phyloP scores from a whole-genome alignment of 2,113 vertebrate genomes.

The Notothenia rossii region DNA sequence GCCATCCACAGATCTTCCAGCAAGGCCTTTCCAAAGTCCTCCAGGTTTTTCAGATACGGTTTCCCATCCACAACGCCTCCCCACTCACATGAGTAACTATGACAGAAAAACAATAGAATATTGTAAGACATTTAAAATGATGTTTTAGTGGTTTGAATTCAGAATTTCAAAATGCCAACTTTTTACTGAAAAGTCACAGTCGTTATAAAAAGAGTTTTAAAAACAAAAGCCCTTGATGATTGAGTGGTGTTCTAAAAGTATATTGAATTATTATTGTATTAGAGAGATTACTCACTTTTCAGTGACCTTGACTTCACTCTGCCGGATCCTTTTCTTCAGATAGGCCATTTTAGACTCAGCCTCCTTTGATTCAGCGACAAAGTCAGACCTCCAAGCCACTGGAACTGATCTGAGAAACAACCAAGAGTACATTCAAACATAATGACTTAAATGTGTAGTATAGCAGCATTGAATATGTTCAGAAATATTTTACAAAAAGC shows the following conservation, averaged over 20 bases:
- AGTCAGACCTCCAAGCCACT: conserved; percentile 86
- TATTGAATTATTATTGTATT: neutral
- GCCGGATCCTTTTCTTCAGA: conserved; percentile 82
- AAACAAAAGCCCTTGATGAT: neutral
- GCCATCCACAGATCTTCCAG: conserved; percentile 87
- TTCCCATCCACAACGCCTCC: conserved; percentile 84
- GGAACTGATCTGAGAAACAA: conserved; percentile 86
- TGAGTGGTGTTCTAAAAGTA: neutral
- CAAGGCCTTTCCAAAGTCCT: conserved; percentile 84
- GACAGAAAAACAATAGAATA: neutral
- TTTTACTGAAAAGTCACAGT: neutral
- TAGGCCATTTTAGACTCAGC: conserved; percentile 79
- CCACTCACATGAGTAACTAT: conserved; percentile 88
- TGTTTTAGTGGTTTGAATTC: neutral
- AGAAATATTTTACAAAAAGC: neutral
- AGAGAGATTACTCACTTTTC: conserved; percentile 72
- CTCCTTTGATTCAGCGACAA: conserved; percentile 87
- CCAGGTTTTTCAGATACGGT: conserved; percentile 84
- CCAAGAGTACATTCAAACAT: neutral
- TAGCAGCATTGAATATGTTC: neutral
- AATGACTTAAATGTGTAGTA: neutral
- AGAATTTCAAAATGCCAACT: neutral
- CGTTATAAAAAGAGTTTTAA: neutral
- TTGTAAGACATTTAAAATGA: neutral
- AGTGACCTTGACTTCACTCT: conserved; percentile 71